These are phyloP conservation scores for Drosophila ochracea DNA, from an alignment of 2,888 invertebrate genomes.

Conservation along the genomic window DNA sequence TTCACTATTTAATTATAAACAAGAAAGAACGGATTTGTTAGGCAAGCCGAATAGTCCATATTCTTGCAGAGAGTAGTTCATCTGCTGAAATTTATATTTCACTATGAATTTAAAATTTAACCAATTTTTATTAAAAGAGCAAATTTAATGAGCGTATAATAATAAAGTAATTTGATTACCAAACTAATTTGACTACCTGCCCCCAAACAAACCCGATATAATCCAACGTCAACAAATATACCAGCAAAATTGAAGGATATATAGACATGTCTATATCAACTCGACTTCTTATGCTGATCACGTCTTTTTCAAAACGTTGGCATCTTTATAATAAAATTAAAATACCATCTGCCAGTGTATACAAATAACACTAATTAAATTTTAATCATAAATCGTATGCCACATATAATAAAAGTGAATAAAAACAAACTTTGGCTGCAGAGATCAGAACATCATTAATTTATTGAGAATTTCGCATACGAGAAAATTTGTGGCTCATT, in stretches of 20 bases:
- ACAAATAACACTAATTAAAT: slow-evolving; percentile 20
- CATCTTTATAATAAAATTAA: background rate
- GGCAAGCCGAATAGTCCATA: background rate
- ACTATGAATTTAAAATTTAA: background rate
- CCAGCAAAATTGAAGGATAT: background rate
- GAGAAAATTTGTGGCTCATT: slow-evolving; percentile 46
- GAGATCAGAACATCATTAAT: slow-evolving; percentile 31
- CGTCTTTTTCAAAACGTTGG: no score
- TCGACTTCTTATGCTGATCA: background rate
- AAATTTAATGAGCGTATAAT: background rate
- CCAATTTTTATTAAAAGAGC: background rate
- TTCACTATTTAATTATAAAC: background rate
- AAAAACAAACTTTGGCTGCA: slow-evolving; percentile 33
- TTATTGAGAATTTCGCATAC: slow-evolving; percentile 38
- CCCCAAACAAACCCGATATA: background rate
- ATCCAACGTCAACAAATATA: background rate
- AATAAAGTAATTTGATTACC: background rate
- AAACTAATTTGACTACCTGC: no score
- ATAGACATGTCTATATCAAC: background rate
- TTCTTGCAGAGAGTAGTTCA: background rate
- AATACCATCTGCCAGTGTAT: no score
- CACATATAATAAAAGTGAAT: slow-evolving; percentile 19
- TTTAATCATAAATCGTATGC: slow-evolving; percentile 27
- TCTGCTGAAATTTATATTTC: background rate
- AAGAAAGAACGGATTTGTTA: background rate